These are phyloP conservation scores for Onychorhynchus coronatus DNA, from an alignment of 2,113 vertebrate genomes.

Conservation along the genomic window DNA sequence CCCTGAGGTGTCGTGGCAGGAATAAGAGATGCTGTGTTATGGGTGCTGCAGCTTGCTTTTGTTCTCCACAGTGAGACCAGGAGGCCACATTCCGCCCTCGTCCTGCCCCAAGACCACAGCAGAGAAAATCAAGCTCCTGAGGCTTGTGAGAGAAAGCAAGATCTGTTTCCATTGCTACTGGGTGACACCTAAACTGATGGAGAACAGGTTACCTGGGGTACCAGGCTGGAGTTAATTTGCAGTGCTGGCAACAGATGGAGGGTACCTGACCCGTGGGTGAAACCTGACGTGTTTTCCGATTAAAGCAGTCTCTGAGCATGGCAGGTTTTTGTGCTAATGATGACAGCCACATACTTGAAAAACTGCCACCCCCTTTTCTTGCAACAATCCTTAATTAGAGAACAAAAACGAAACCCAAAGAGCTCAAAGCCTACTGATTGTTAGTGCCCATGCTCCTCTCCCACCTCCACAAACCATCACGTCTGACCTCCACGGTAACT, in stretches of 20 bases:
- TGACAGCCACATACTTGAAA: not conserved
- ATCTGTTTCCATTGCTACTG: not conserved
- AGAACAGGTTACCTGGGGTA: not conserved
- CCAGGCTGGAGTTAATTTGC: not conserved
- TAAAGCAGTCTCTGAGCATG: not conserved
- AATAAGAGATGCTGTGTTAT: not conserved
- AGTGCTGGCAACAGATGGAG: not conserved
- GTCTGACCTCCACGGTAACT: not conserved
- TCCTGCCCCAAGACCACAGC: not conserved
- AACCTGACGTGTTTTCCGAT: not conserved
- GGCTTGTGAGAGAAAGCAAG: not conserved
- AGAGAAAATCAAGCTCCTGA: not conserved
- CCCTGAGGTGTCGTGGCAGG: fast-evolving
- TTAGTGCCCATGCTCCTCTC: not conserved
- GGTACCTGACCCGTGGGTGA: not conserved
- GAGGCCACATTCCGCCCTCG: not conserved
- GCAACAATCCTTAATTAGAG: not conserved
- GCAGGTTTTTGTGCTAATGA: not conserved
- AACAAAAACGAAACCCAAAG: not conserved
- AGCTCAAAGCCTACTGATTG: not conserved
- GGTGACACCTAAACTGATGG: not conserved
- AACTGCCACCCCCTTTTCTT: not conserved
- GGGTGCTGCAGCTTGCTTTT: not conserved
- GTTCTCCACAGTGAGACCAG: not conserved
- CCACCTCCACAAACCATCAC: not conserved